Evolutionary conservation across 2,797 vertebrate genomes (phyloP).

Genomic region (Pagetopsis macropterus): DNA sequence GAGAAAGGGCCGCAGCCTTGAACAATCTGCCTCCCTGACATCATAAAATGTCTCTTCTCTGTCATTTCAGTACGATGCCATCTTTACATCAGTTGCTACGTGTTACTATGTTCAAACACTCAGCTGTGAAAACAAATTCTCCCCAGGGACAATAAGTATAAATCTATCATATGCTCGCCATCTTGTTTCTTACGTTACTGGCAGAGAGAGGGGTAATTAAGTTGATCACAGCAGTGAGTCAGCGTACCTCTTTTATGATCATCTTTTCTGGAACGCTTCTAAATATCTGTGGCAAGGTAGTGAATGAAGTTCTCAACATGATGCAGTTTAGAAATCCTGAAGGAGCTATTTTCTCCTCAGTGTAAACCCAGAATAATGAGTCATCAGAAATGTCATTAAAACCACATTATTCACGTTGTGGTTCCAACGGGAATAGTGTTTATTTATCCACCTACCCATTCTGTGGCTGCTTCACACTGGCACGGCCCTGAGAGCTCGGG

Average conservation of each 20-base stretch:
- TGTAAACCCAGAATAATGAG: constrained; percentile 49
- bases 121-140: too few species aligned
- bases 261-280: constrained; percentile 6
- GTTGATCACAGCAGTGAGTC: constrained; percentile 28
- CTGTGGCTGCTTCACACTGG: constrained; percentile 84
- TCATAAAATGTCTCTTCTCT: too few species aligned
- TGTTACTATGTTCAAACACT: too few species aligned
- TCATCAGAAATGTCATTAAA: constrained; percentile 43
- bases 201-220: constrained; percentile 15
- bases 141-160: too few species aligned
- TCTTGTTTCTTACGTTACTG: constrained; percentile 22
- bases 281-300: constrained; percentile 1
- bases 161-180: constrained; percentile 6
- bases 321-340: constrained; percentile 20
- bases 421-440: constrained; percentile 35
- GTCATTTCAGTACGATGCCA: too few species aligned
- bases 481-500: constrained; percentile 66
- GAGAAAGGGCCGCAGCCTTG: too few species aligned
- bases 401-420: constrained; percentile 51
- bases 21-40: too few species aligned
- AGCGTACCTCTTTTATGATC: constrained; percentile 13
- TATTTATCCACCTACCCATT: constrained; percentile 92
- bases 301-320: constrained; percentile 9
- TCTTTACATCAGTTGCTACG: too few species aligned
- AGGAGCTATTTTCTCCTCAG: constrained; percentile 32